Base-by-base conservation (phyloP, 2,113 vertebrate species). In the Gnathonemus longibarbis region DNA sequence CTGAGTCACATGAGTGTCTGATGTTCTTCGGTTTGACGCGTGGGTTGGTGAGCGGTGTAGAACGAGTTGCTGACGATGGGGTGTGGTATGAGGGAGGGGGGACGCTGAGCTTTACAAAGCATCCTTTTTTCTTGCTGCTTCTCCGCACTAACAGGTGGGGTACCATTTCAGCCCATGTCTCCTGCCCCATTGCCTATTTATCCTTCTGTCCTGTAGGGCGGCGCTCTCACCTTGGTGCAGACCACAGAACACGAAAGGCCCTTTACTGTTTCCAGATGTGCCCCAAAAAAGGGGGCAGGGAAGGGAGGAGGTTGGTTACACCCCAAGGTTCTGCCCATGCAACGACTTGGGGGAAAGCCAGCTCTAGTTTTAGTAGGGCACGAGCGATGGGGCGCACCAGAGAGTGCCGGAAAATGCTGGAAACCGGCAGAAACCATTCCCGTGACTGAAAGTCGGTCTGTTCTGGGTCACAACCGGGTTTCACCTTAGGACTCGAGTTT, bases 181-280 rank as follows among this genome's bases (percentile, higher is more conserved):
- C n/a, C 70, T 56, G 39, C 27, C 46, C 35, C 74, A 35, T 31
- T 31, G 31, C n/a, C 88, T 48, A 39, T 89, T 70, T 45, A 53
- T 31, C 74, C 88, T 89, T 21, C 15, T 39, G 49, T 21, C 21
- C 24, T 89, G 48, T 24, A 17, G 53, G 9, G 70, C 19, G 7
- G 62, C 45, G 17, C 49, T 39, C 49, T 89, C 74, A 89, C 88
- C 88, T 83, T 19, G 21, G 13, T 53, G n/a, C 13, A 74, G 88
- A 39, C 88, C 42, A 11, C 24, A 39, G 56, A 48, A 89, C 62
- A 89, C 50, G 58, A 84, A 89, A 84, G 49, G 49, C 70, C 27
- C 49, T 35, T 83, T 53, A 83, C 53, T 1, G n/a, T 15, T 89
- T 53, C 74, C 88, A 89, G 88, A 66, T 89, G 88, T 83, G 49